phyloP scores from a whole-genome alignment of 1,140 invertebrate species.

The Ephestia elutella region DNA sequence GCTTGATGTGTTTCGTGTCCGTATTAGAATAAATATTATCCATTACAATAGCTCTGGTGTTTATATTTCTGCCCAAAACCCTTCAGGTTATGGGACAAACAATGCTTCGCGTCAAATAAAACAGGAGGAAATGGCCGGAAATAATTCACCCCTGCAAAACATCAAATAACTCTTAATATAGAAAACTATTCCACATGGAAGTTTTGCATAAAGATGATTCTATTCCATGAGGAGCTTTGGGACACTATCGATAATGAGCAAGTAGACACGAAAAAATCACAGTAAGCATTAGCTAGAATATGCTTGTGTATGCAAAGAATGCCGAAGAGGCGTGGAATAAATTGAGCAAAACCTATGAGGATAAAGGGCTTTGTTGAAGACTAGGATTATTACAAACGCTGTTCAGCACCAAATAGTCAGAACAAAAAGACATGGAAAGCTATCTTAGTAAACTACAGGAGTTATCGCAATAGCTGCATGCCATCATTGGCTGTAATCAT shows the following conservation, averaged over 20 bases:
- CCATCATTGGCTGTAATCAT: constrained; percentile 11
- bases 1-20: no score
- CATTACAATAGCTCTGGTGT: no score
- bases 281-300: constrained; percentile 13
- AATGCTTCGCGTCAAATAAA: no score
- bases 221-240: constrained; percentile 15
- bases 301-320: constrained; percentile 7
- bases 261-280: constrained; percentile 2
- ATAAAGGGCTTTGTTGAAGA: constrained; percentile 19
- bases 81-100: no score
- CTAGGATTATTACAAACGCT: constrained; percentile 16
- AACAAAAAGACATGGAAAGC: constrained; percentile 13
- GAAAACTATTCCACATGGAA: constrained; percentile 6
- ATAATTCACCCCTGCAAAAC: no score
- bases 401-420: constrained; percentile 7
- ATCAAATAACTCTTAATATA: constrained; percentile 13
- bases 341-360: constrained; percentile 20
- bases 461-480: constrained; percentile 15
- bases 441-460: constrained; percentile 10
- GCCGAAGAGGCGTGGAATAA: constrained; percentile 20
- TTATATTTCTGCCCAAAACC: no score
- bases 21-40: no score
- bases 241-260: constrained; percentile 6
- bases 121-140: no score
- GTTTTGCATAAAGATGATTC: no score